Base-by-base conservation (phyloP, 2,113 vertebrate species). In the Cnemophilus loriae region DNA sequence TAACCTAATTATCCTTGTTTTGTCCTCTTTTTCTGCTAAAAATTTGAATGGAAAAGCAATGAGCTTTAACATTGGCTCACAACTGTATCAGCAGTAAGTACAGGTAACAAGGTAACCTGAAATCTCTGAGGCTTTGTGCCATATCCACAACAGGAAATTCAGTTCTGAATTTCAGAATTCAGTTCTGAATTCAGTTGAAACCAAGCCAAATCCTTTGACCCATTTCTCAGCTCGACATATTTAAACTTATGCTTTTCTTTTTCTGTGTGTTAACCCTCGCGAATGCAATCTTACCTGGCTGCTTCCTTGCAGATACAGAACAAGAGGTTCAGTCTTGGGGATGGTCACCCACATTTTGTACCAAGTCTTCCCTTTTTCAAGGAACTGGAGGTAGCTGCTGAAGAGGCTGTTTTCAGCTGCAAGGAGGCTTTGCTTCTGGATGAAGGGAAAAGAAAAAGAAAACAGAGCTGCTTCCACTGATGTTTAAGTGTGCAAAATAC, bases 311-410 rank as follows among this genome's bases (percentile, higher is more conserved):
- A 99, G 87, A 86, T 98, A 98, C 68, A 99, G 95, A 83, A 99
- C 98, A 46, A 98, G 97, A 35, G 98, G 99, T 82, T 99, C 98
- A 6, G 97, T 93, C 88, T 98, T 98, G 53, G 98, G 98, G 89
- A 99, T 97, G 76, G 98, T 96, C 26, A 97, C 98, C 98, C 98
- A 99, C 91, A 98, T 97, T 94, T 98, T 98, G 68, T 85, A 97
- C 99, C 98, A 99, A 83, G 93, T 97, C 93, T 98, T 98, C 73
- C 99, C 98, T 91, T 98, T 98, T 56, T 99, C 98, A 80, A 98
- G 98, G 88, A 99, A 97, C 49, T 98, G 97, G 65, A 99, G 98
- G 90, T 98, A 96, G 69, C 98, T 97, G 59, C 98, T 98, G 75
- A 98, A 97, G 82, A 99, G 86, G 87, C 98, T 98, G 96, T 97